A percentile compares a stretch with the other conserved stretches of the same genome.
Evolutionary conservation across 2,113 vertebrate genomes (phyloP).

Genomic region (Paradisaea rubra): DNA sequence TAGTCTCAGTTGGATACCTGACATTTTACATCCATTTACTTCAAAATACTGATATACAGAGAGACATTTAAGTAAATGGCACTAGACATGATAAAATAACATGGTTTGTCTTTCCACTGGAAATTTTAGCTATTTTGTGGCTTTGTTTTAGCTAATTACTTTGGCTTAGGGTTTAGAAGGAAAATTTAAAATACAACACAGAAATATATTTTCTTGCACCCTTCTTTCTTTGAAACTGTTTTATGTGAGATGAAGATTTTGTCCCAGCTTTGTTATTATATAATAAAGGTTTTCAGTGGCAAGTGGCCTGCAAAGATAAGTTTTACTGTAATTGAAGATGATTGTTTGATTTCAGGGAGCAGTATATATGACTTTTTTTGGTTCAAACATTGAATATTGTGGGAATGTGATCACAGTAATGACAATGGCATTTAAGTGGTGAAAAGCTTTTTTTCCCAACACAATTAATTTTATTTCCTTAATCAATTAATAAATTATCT

Average conservation of each 20-base stretch:
- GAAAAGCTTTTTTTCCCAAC: neutral
- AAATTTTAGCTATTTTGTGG: neutral
- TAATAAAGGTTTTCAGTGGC: neutral
- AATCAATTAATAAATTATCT: neutral
- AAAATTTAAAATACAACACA: neutral
- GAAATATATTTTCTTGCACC: neutral
- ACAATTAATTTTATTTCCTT: neutral
- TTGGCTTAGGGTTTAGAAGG: rapidly evolving
- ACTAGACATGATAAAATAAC: neutral
- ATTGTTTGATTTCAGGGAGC: neutral
- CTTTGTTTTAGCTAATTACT: neutral
- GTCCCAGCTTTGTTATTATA: neutral
- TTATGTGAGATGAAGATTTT: neutral
- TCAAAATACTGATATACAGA: neutral
- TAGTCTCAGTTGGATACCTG: neutral
- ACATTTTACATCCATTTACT: neutral
- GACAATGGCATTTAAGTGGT: neutral
- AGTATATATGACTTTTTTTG: neutral
- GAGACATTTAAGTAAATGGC: neutral
- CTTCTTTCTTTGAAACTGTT: neutral
- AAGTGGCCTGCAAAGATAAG: neutral
- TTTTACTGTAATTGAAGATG: neutral
- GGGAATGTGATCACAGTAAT: neutral
- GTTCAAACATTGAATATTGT: neutral
- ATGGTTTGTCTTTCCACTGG: neutral